A percentile compares a stretch with the other conserved stretches of the same genome.
These are phyloP conservation scores for Phenganax marumi DNA, from an alignment of 92 coral and sea anemone species.

Conservation along the genomic window DNA sequence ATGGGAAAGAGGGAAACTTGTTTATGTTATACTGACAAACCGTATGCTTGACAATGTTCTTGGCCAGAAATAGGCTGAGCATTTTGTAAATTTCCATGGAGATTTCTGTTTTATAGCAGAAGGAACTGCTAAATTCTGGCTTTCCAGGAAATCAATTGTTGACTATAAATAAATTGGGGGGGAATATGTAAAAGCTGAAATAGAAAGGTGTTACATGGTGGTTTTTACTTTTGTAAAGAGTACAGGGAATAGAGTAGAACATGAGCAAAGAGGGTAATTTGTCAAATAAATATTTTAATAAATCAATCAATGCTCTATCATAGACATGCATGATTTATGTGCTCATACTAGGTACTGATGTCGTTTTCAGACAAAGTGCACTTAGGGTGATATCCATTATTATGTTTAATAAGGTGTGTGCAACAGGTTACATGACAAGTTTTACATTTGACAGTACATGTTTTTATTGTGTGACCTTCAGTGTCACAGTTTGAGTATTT, in stretches of 20 bases:
- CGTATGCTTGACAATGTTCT: conserved; percentile 14
- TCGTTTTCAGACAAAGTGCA: conserved; percentile 16
- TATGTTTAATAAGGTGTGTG: conserved; percentile 29
- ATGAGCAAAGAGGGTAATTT: background rate
- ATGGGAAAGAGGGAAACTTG: no score
- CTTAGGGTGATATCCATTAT: conserved; percentile 19
- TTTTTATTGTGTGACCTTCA: conserved; percentile 53
- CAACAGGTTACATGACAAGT: conserved; percentile 9
- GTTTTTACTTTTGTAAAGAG: conserved; percentile 6
- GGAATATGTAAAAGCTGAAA: no score
- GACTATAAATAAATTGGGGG: background rate
- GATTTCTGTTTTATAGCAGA: background rate
- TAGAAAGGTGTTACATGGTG: background rate
- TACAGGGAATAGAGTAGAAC: background rate
- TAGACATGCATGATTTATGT: background rate
- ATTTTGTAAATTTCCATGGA: no score
- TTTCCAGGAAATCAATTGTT: background rate
- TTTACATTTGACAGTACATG: no score
- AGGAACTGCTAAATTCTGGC: no score
- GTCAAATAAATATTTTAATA: background rate
- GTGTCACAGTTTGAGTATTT: conserved; percentile 48
- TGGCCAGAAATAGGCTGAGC: conserved; percentile 19
- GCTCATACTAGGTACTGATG: conserved; percentile 16
- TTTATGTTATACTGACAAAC: conserved; percentile 4
- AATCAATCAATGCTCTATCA: background rate